phyloP scores from a whole-genome alignment of 2,113 vertebrate genomes.

The Lamprotornis superbus region DNA sequence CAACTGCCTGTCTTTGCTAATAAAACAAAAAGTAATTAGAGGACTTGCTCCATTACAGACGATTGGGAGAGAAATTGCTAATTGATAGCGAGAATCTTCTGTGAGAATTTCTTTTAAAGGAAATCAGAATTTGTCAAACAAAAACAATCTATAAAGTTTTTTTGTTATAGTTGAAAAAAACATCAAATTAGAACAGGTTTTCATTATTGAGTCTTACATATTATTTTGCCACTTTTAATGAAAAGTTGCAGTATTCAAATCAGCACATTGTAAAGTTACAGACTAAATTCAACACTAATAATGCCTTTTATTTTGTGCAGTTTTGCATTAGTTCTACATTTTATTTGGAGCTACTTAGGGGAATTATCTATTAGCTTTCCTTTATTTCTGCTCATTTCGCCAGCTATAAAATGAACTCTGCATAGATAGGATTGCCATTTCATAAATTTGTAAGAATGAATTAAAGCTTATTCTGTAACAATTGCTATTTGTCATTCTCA shows the following conservation, averaged over 20 bases:
- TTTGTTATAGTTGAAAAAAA: neutral
- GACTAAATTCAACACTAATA: neutral
- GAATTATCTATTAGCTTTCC: constrained; percentile 26
- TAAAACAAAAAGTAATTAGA: neutral
- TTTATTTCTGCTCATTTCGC: constrained; percentile 42
- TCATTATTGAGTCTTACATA: neutral
- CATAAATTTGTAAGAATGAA: constrained; percentile 13
- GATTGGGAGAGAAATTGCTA: neutral
- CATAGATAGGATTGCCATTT: constrained; percentile 48
- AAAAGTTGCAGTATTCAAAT: neutral
- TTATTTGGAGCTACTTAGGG: neutral
- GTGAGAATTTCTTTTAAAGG: neutral
- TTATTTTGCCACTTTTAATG: neutral
- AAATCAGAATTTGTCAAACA: neutral
- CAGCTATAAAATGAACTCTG: constrained; percentile 35
- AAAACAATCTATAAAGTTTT: neutral
- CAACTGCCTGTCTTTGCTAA: constrained; percentile 7
- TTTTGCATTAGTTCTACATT: neutral
- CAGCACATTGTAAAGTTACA: neutral
- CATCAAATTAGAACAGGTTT: neutral
- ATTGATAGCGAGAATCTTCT: neutral
- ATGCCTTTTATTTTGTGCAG: neutral
- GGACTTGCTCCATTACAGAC: neutral
- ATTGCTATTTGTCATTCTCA: constrained; percentile 10
- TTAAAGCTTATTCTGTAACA: constrained; percentile 30